These are phyloP conservation scores for Epinephelus moara DNA, from an alignment of 2,113 vertebrate species.

Conservation along the genomic window DNA sequence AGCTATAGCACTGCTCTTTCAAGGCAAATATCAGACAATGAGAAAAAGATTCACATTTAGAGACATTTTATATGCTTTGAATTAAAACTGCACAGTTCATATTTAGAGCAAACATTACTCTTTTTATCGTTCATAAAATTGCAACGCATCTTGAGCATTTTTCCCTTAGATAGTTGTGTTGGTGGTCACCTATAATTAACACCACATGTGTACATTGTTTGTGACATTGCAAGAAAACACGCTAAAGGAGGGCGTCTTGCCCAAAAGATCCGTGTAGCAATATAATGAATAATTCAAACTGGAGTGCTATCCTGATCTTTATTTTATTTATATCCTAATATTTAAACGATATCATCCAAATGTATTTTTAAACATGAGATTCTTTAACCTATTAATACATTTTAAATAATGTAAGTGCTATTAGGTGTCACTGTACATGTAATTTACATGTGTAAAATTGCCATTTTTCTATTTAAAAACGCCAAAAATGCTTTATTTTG, in stretches of 20 bases:
- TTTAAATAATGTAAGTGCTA: neutral
- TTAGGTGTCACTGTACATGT: too few species aligned
- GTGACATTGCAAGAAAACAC: too few species aligned
- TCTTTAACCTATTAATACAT: neutral
- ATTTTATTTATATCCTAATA: neutral
- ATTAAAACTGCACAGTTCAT: neutral
- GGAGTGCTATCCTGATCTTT: too few species aligned
- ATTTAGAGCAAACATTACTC: too few species aligned
- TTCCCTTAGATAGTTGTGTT: too few species aligned
- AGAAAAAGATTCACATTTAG: neutral
- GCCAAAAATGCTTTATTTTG: neutral
- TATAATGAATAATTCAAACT: too few species aligned
- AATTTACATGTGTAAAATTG: neutral
- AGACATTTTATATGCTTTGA: neutral
- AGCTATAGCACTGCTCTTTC: neutral
- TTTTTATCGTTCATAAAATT: neutral
- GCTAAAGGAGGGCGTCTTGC: too few species aligned
- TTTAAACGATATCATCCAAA: neutral
- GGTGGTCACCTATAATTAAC: too few species aligned
- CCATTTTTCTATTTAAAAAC: neutral
- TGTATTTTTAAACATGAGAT: neutral
- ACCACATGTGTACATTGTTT: too few species aligned
- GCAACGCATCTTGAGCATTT: neutral
- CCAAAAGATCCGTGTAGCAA: too few species aligned
- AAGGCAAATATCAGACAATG: neutral